Conservation (phyloP, 1,140 invertebrate genomes). For the Drosophila insularis region DNA sequence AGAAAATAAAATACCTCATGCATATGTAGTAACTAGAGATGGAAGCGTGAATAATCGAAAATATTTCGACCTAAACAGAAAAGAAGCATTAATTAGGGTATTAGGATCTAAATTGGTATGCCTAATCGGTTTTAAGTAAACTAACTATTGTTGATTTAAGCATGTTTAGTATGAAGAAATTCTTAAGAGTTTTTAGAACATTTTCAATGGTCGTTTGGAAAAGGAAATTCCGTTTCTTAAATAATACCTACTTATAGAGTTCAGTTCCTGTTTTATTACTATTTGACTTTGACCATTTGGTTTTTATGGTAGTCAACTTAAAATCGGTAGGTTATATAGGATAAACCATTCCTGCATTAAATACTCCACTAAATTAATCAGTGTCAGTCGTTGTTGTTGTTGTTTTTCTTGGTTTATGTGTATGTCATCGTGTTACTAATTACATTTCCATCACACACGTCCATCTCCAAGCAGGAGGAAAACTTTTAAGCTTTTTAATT, state of each 20-base stretch:
- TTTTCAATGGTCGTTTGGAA: too few species aligned
- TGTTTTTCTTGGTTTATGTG: too few species aligned
- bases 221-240: too few species aligned
- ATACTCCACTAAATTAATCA: neutral
- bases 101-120: neutral
- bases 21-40: slow-evolving; percentile 36
- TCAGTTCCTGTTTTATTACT: too few species aligned
- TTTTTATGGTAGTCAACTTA: too few species aligned
- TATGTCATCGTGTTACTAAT: slow-evolving; percentile 6
- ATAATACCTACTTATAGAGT: too few species aligned
- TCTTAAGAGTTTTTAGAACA: too few species aligned
- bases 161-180: neutral
- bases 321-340: neutral
- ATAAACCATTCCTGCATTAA: neutral
- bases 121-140: neutral
- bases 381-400: neutral
- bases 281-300: too few species aligned
- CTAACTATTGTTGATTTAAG: neutral
- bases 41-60: slow-evolving; percentile 9
- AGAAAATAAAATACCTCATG: slow-evolving; percentile 12
- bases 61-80: neutral
- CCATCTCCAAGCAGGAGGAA: slow-evolving; percentile 25
- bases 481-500: slow-evolving; percentile 35
- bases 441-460: slow-evolving; percentile 26
- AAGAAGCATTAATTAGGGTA: neutral